These are phyloP conservation scores for Drosophila hamatofila DNA, from an alignment of 2,888 invertebrate species.

Conservation along the genomic window DNA sequence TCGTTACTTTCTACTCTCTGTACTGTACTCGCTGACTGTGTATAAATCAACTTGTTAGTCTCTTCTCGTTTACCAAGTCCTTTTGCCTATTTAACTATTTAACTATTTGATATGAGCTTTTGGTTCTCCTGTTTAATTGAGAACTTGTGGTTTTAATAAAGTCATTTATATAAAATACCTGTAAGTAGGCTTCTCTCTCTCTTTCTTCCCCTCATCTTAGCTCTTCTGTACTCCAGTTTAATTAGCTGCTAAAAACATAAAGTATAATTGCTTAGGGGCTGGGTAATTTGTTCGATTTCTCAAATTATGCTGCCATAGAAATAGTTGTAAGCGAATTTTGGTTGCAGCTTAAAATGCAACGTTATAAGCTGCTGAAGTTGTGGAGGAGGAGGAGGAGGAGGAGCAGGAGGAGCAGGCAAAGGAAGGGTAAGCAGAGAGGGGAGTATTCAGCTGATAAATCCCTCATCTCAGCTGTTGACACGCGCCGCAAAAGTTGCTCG, in stretches of 20 bases:
- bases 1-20: background rate
- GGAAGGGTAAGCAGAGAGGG: too few species aligned
- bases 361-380: slow-evolving; percentile 37
- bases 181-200: background rate
- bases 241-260: slow-evolving; percentile 13
- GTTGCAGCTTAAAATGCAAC: slow-evolving; percentile 25
- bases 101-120: background rate
- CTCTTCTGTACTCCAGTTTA: background rate
- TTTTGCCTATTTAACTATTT: too few species aligned
- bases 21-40: too few species aligned
- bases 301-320: slow-evolving; percentile 17
- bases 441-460: slow-evolving; percentile 18
- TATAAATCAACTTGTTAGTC: background rate
- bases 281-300: slow-evolving; percentile 12
- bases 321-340: slow-evolving; percentile 17
- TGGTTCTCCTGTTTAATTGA: background rate
- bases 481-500: slow-evolving; percentile 66
- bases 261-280: slow-evolving; percentile 3
- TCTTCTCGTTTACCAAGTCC: background rate
- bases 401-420: background rate
- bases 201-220: background rate
- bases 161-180: background rate
- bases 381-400: background rate
- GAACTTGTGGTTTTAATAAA: background rate
- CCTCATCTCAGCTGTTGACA: slow-evolving; percentile 64